Base-by-base conservation (phyloP, 2,797 vertebrate genomes). In the Fundulus diaphanus region DNA sequence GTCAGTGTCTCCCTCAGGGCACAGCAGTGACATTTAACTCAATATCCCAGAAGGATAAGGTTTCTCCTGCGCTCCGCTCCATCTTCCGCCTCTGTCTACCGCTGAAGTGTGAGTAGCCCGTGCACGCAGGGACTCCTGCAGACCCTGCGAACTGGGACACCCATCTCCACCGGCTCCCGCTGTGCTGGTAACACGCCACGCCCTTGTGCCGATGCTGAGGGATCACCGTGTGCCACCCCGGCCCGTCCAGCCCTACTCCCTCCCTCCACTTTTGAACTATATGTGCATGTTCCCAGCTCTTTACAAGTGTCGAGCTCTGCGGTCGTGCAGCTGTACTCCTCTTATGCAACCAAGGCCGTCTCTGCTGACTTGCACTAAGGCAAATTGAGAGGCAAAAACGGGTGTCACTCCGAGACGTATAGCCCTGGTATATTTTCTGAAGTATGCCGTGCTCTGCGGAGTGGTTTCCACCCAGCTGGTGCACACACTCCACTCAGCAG, bases 21-120 rank as follows among this genome's bases (percentile, higher is more conserved):
- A 85, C 79, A 77, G 92, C 90, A 88, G 76, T 94, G 92, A 94
- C 95, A 95, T 96, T 96, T 95, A 95, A 95, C 92, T 95, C 94
- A 95, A 95, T 95, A 95, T 95, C 94, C 90, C 90, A 91, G 88
- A 88, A 91, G 94, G 94, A 94, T 94, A 92, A 85, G 77, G 92
- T 94, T 94, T 92, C 92, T 80, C 84, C 61, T 77, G 78, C 44
- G 1, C 75, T 75, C 80, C 78, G 72, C 83, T 89, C 89, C 85
- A 90, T 90, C 90, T 87, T 88, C 88, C 71, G 66, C 86, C 78
- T 87, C 70, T 31, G 79, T 84, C 86, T 87, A 68, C 77, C 67
- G 59, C 78, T 78, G 77, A 84, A 73, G 90, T 91, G 85, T 89
- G 80, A 81, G 79, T 70, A 35, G 71, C 79, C 56, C 12, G 78